Evolutionary conservation across 2,113 vertebrate species (phyloP).

Genomic region (Anarhynchus alexandrinus): DNA sequence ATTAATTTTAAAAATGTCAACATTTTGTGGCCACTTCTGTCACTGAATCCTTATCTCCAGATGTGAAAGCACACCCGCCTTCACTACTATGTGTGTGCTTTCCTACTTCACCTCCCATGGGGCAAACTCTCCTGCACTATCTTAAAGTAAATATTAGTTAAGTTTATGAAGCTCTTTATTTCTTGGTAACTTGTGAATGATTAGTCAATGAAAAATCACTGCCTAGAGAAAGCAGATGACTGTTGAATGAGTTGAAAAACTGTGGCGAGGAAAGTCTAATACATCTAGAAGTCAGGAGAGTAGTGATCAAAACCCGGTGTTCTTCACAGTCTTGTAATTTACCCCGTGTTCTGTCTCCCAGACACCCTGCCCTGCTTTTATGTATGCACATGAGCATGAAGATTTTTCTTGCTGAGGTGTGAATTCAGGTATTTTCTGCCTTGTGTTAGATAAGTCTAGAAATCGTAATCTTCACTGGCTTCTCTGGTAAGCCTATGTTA

Average conservation of each 20-base stretch:
- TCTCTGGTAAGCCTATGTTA: background rate
- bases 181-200: conserved; percentile 39
- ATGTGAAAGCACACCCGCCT: background rate
- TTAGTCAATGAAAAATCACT: conserved; percentile 39
- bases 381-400: background rate
- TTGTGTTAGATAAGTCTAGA: background rate
- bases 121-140: background rate
- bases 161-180: conserved; percentile 43
- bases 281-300: background rate
- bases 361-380: background rate
- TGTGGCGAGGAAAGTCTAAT: background rate
- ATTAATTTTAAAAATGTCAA: background rate
- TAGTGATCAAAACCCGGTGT: background rate
- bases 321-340: background rate
- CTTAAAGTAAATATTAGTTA: conserved; percentile 46
- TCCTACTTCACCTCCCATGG: background rate
- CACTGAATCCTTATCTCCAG: background rate
- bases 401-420: background rate
- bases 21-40: background rate
- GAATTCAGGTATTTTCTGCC: background rate
- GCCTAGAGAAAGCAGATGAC: background rate
- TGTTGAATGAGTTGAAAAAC: background rate
- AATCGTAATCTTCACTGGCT: background rate
- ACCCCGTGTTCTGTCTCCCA: background rate
- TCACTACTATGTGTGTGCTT: background rate